Evolutionary conservation across 2,113 vertebrate species (phyloP), one percentile per base, ranked within the genome.

Genomic region (Cyprinodon tularosa): DNA sequence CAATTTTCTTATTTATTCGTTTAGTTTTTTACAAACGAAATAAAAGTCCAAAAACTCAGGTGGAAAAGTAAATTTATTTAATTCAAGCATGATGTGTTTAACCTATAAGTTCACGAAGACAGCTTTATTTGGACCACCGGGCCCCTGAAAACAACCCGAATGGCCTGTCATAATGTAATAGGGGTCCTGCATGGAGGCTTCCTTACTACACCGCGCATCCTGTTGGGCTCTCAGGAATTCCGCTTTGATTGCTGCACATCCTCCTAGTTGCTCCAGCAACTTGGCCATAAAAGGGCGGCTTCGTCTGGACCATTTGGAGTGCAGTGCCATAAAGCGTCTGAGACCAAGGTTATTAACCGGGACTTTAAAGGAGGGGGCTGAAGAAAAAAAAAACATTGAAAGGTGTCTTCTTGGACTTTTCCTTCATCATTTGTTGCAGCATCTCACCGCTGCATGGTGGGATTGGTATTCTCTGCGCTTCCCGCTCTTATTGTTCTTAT

Each of bases 181-280:
- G 86, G 80, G 88, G 83, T 66, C 84, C 84, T 89, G 36, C 14
- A 15, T 53, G 91, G 90, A 92, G 93, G 92, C 94, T 83, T 88
- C 86, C 93, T 94, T 96, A 89, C 88, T 96, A 89, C 88, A 93
- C 83, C 82, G 93, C 93, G 94, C 95, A 94, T 94, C 96, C 85
- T 93, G 93, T 95, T 86, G 93, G 93, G 90, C 91, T 94, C 91
- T 94, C 94, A 95, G 96, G 96, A 96, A 97, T 97, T 94, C 95
- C 92, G 93, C 47, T 94, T 95, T 96, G 95, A 96, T 97, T 96
- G 96, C 95, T 93, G 93, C 93, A 93, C 96, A 96, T 97, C 96
- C 95, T 97, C 95, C 93, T 88, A 94, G 93, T 93, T 94, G 94
- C 96, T 97, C 94, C 93, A 96, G 96, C 96, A 97, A 96, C 96